Percentiles rank a stretch among this genome's conserved stretches.
These are phyloP conservation scores for Bagarius yarrelli DNA, from an alignment of 2,113 vertebrate genomes.

Conservation along the genomic window DNA sequence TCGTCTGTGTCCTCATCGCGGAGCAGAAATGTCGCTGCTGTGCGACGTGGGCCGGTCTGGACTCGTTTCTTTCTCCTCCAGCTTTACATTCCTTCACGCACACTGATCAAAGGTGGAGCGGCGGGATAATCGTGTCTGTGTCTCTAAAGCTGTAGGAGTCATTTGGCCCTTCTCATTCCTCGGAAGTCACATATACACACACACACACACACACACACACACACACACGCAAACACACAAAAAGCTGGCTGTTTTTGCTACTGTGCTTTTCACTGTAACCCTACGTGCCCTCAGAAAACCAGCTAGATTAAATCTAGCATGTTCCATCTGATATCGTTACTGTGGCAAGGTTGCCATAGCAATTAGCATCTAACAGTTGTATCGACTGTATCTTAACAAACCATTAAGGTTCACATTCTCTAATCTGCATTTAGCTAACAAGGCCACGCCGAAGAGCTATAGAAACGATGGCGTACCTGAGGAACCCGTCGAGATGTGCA, in stretches of 20 bases:
- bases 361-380: background rate
- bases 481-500: background rate
- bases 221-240: background rate
- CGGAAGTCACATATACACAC: conserved; percentile 34
- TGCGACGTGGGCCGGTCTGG: background rate
- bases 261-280: background rate
- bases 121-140: conserved; percentile 18
- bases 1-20: background rate
- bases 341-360: background rate
- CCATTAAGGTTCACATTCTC: too few relatives aligned
- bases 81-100: conserved; percentile 1
- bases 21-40: conserved; percentile 2
- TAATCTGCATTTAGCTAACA: too few relatives aligned
- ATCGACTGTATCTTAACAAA: too few relatives aligned
- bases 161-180: conserved; percentile 38
- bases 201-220: conserved; percentile 11
- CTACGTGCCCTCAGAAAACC: background rate
- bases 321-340: background rate
- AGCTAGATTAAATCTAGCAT: too few relatives aligned
- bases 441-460: too few relatives aligned
- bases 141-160: background rate
- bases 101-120: conserved; percentile 1
- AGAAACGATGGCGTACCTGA: background rate
- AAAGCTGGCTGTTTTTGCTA: background rate
- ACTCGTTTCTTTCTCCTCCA: background rate